A percentile compares a stretch with the other conserved stretches of the same genome.
phyloP scores from a whole-genome alignment of 2,888 invertebrate genomes.

The Drosophila tripunctata region DNA sequence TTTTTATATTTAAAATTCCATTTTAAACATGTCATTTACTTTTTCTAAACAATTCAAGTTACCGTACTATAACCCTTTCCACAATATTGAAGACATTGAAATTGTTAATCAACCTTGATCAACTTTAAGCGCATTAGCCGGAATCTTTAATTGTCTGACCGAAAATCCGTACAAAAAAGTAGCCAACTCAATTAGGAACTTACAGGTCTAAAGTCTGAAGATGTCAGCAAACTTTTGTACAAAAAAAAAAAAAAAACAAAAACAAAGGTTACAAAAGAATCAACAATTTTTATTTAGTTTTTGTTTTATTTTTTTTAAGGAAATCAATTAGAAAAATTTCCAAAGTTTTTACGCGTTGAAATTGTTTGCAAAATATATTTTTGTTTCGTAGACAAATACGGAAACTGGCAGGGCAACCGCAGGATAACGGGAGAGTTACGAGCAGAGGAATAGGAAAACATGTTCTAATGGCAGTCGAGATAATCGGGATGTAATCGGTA shows the following conservation, averaged over 20 bases:
- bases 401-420: neutral
- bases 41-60: no score
- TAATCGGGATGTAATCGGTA: constrained; percentile 19
- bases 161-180: neutral
- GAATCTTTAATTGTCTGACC: neutral
- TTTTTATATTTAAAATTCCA: no score
- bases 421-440: neutral
- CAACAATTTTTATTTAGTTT: constrained; percentile 32
- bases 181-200: constrained; percentile 29
- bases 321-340: constrained; percentile 68
- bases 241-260: constrained; percentile 5
- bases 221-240: constrained; percentile 25
- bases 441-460: neutral
- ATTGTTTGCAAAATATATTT: constrained; percentile 9
- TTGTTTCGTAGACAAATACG: neutral
- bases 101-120: constrained; percentile 7
- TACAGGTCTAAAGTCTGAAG: constrained; percentile 5
- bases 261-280: constrained; percentile 25
- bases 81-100: no score
- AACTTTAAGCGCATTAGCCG: neutral
- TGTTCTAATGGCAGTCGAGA: constrained; percentile 60
- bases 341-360: constrained; percentile 53
- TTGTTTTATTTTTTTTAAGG: neutral
- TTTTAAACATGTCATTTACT: no score
- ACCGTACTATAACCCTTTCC: neutral